These are phyloP conservation scores for Blastomussa wellsi DNA, from an alignment of 92 coral and sea anemone species.

Conservation along the genomic window DNA sequence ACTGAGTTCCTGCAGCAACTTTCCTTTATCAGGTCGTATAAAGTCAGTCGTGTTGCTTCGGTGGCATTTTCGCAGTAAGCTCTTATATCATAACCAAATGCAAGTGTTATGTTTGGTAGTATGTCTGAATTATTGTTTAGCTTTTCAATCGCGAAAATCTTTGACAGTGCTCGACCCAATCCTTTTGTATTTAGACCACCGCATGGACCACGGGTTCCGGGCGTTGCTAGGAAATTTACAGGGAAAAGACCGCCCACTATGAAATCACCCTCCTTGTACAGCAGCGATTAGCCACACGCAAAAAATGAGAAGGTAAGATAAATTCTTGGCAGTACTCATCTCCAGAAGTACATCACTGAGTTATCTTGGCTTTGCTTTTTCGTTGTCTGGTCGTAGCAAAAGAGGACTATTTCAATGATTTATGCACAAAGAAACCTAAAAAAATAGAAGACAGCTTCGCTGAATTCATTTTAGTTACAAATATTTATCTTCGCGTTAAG, in stretches of 20 bases:
- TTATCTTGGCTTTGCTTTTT: background rate
- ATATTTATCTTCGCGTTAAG: background rate
- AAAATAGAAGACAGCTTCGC: background rate
- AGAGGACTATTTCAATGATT: background rate
- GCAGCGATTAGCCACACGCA: background rate
- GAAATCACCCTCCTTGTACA: background rate
- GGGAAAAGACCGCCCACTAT: background rate
- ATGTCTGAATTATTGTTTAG: slow-evolving; percentile 62
- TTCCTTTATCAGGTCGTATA: background rate
- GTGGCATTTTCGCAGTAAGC: background rate
- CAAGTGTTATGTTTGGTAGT: slow-evolving; percentile 75
- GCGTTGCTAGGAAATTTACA: background rate
- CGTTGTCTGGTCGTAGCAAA: background rate
- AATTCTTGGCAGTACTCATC: background rate
- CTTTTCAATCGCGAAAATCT: slow-evolving; percentile 73
- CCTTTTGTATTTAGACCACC: slow-evolving; percentile 64
- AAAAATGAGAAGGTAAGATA: background rate
- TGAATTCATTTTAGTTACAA: background rate
- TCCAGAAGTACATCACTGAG: background rate
- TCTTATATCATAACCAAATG: slow-evolving; percentile 57
- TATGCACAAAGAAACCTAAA: background rate
- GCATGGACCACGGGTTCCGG: slow-evolving; percentile 14
- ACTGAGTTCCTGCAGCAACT: background rate
- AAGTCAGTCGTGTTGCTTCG: background rate
- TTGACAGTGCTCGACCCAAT: slow-evolving; percentile 79